Percentiles rank a stretch among this genome's conserved stretches.
Conservation (phyloP, 2,113 vertebrate genomes). For the Cynocephalus volans region DNA sequence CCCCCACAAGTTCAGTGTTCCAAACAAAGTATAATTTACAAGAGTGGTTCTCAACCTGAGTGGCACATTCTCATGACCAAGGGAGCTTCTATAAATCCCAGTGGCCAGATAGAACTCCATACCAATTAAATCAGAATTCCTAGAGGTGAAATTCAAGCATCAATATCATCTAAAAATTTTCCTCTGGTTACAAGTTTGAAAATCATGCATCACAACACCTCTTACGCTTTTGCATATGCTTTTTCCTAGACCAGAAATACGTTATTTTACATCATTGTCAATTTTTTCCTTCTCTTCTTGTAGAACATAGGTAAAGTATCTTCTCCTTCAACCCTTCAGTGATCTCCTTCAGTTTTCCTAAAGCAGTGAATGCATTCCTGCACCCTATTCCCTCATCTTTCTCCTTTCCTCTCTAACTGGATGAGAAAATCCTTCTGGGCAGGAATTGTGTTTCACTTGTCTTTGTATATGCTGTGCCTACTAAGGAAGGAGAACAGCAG, state of each 20-base stretch:
- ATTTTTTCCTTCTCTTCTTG: not conserved
- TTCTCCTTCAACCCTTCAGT: not conserved
- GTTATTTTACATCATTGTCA: not conserved
- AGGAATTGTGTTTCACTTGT: not conserved
- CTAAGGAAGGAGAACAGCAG: not conserved
- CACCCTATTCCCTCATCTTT: not conserved
- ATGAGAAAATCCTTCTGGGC: not conserved
- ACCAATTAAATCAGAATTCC: not conserved
- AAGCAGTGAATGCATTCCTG: accelerated
- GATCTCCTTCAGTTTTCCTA: not conserved
- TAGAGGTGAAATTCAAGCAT: not conserved
- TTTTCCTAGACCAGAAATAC: not conserved
- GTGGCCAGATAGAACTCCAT: not conserved
- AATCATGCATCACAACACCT: not conserved
- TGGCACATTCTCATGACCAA: not conserved
- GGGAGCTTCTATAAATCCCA: not conserved
- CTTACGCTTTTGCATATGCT: not conserved
- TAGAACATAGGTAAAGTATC: not conserved
- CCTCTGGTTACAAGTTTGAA: not conserved
- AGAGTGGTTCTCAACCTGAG: not conserved
- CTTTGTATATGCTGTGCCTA: not conserved
- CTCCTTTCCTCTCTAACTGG: not conserved
- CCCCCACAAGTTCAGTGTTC: not conserved
- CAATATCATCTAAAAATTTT: not conserved
- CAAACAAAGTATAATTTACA: not conserved